Evolutionary conservation across 2,113 vertebrate species (phyloP).

Genomic region (Daubentonia madagascariensis): DNA sequence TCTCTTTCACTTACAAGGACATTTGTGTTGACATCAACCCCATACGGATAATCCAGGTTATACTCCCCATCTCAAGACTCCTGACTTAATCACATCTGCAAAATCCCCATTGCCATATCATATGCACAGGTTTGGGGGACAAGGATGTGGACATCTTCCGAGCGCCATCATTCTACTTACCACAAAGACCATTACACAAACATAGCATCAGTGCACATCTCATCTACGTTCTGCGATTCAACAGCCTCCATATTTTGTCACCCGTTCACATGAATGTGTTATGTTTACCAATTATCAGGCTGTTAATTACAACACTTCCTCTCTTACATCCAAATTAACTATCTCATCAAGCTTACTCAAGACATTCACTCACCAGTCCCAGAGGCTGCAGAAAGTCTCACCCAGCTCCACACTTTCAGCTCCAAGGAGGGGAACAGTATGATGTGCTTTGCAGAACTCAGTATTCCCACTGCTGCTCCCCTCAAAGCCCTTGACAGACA

Average conservation of each 20-base stretch:
- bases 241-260: neutral
- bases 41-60: neutral
- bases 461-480: neutral
- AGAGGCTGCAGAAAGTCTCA: neutral
- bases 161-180: neutral
- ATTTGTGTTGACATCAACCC: neutral
- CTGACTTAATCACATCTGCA: neutral
- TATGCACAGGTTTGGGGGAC: neutral
- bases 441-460: neutral
- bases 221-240: neutral
- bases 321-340: conserved; percentile 46
- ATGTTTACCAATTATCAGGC: conserved; percentile 49
- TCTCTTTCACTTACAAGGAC: neutral
- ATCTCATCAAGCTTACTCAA: conserved; percentile 51
- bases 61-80: neutral
- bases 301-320: conserved; percentile 52
- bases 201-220: neutral
- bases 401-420: neutral
- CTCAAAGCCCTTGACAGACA: neutral
- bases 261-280: conserved; percentile 16
- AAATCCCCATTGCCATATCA: neutral
- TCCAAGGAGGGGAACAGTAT: neutral
- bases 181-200: neutral
- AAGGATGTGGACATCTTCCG: too few relatives aligned
- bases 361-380: neutral